A percentile compares a stretch with the other conserved stretches of the same genome.
These are phyloP conservation scores for Poicephalus gulielmi DNA, from an alignment of 2,113 vertebrate genomes.

Conservation along the genomic window DNA sequence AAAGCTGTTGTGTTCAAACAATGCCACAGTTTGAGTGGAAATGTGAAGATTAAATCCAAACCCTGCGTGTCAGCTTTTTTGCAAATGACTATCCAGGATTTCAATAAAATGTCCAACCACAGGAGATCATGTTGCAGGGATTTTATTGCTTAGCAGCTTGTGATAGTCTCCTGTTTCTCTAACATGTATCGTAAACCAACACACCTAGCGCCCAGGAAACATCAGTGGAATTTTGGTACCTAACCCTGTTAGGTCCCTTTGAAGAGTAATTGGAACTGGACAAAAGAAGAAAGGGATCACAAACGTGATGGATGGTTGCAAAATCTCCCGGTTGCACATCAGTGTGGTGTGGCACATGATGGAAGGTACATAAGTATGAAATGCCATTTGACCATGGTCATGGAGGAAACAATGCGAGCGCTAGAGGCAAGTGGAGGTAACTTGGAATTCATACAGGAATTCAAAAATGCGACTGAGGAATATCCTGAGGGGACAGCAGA, in stretches of 20 bases:
- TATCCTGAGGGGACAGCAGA: not conserved
- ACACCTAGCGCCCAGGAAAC: not conserved
- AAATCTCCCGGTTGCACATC: not conserved
- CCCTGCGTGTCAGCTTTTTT: slow-evolving; percentile 50
- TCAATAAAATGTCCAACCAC: slow-evolving; percentile 54
- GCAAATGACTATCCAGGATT: slow-evolving; percentile 63
- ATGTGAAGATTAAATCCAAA: slow-evolving; percentile 60
- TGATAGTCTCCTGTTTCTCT: slow-evolving; percentile 50
- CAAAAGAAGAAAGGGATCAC: not conserved
- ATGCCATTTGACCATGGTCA: not conserved
- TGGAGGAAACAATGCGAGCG: accelerated
- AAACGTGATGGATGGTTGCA: not conserved
- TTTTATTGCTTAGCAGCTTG: slow-evolving; percentile 31
- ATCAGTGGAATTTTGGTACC: not conserved
- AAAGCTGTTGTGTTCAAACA: slow-evolving; percentile 58
- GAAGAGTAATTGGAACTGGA: not conserved
- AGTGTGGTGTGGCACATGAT: not conserved
- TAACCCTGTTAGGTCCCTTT: not conserved
- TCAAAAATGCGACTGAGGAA: not conserved
- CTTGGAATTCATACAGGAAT: not conserved
- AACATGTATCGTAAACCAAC: not conserved
- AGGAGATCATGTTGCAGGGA: slow-evolving; percentile 40
- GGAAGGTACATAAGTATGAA: not conserved
- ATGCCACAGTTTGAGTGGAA: slow-evolving; percentile 66
- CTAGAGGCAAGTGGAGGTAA: not conserved